Evolutionary conservation across 1,140 invertebrate species (phyloP).

Genomic region (Drosophila truncata): DNA sequence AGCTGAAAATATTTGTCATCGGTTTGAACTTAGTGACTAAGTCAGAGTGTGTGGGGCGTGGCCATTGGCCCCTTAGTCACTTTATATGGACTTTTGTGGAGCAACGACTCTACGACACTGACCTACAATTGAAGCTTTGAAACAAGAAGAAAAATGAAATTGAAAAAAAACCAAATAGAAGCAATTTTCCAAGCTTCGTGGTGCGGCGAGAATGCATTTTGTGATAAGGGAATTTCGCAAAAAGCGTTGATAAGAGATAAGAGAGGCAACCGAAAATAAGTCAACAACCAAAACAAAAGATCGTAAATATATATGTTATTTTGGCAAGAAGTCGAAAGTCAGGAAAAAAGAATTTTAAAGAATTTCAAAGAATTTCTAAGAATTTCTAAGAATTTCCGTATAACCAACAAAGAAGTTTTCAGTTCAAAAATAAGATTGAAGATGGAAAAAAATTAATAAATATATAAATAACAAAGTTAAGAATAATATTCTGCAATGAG

Average conservation of each 20-base stretch:
- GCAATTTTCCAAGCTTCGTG: background rate
- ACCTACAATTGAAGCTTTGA: conserved; percentile 20
- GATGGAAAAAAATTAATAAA: background rate
- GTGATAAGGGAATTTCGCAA: conserved; percentile 26
- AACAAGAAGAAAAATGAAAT: background rate
- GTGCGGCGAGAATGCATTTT: background rate
- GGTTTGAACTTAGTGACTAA: conserved; percentile 10
- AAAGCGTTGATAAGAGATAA: conserved; percentile 9
- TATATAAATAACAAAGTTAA: background rate
- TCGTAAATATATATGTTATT: conserved; percentile 7
- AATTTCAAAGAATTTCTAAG: background rate
- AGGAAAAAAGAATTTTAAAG: background rate
- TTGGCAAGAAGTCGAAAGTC: background rate
- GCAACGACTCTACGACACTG: conserved; percentile 17
- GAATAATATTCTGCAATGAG: background rate
- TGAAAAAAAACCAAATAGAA: background rate
- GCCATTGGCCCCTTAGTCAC: conserved; percentile 18
- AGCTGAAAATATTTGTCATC: conserved; percentile 52
- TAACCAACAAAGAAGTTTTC: background rate
- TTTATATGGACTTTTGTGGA: conserved; percentile 1
- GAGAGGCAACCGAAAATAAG: conserved; percentile 2
- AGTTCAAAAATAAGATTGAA: background rate
- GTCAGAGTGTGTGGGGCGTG: background rate
- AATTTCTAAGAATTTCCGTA: background rate
- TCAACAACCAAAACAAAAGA: conserved; percentile 28